Evolutionary conservation across 2,113 vertebrate species (phyloP), one percentile per base, ranked within the genome.

Genomic region (Tychaedon coryphoeus): DNA sequence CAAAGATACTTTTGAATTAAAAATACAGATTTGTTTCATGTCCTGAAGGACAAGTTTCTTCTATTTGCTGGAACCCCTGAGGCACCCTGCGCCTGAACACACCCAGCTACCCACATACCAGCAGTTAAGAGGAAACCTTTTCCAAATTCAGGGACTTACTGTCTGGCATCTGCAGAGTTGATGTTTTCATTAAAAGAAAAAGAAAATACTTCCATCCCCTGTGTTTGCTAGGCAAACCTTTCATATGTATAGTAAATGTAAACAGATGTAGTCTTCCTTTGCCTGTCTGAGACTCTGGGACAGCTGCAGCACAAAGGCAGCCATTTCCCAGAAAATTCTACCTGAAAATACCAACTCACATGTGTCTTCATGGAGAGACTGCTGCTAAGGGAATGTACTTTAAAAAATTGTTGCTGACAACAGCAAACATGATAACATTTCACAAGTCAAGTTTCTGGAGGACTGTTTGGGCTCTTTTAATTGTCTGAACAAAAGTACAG

Each of bases 201-300:
- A 47, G 22, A 43, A 74, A 36, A 48, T 1, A 25, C 69, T 88
- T 83, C 47, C 40, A 92, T 51, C 25, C 64, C 24, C 24, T 64
- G 7, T 56, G 23, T 94, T 93, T 93, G 82, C 51, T 86, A 69
- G 93, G 75, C 56, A 95, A 88, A 87, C 50, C 28, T 75, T 91
- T 69, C 61, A 42, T 85, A 57, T 61, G 65, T 74, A 48, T 66
- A 78, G 58, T 77, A 77, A 92, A 72, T 86, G 43, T 86, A 88
- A 93, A 56, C 40, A 81, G 73, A 74, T 75, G 31, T 72, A 84
- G 53, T 22, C 79, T 79, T 90, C 28, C 82, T 93, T 88, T 3
- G 14, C 23, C 34, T 43, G 10, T 23, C 40, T 76, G 72, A 86
- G 69, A 29, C 31, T 72, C 22, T 36, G 50, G 66, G 76, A 51